phyloP scores from a whole-genome alignment of 92 coral and sea anemone species.

The Hydrozoanthus gracilis region DNA sequence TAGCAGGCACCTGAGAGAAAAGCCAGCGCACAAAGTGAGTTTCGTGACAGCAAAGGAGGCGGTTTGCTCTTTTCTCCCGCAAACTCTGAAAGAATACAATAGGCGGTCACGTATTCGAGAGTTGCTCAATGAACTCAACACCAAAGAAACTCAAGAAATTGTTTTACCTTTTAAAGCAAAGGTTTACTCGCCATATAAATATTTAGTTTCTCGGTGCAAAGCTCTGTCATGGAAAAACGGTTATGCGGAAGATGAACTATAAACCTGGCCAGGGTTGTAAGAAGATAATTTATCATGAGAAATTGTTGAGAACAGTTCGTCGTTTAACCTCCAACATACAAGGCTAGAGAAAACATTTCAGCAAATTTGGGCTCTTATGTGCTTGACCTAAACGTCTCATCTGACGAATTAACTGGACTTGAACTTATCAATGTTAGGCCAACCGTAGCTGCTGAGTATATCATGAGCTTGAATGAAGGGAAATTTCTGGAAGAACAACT shows the following conservation, averaged over 20 bases:
- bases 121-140: not conserved
- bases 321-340: conserved; percentile 5
- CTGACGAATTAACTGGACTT: conserved; percentile 33
- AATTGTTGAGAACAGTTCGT: conserved; percentile 2
- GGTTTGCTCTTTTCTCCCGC: conserved; percentile 14
- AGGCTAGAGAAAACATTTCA: conserved; percentile 14
- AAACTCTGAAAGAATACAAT: conserved; percentile 3
- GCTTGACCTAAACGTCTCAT: conserved; percentile 28
- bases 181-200: conserved; percentile 4
- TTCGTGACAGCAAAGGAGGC: conserved; percentile 1
- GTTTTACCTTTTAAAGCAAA: conserved; percentile 10
- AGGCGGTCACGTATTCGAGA: conserved; percentile 4
- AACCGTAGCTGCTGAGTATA: conserved; percentile 19
- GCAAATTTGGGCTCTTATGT: conserved; percentile 29
- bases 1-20: conserved; percentile 12
- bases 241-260: not conserved
- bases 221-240: conserved; percentile 3
- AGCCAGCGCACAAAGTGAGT: conserved; percentile 2
- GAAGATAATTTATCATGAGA: conserved; percentile 1
- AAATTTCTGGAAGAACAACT: conserved; percentile 30
- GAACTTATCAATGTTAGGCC: conserved; percentile 17
- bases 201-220: conserved; percentile 7
- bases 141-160: not conserved
- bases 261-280: conserved; percentile 7
- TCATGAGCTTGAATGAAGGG: conserved; percentile 23